Base-by-base conservation (phyloP, 2,888 invertebrate genomes). In the Embidobia sp. region DNA sequence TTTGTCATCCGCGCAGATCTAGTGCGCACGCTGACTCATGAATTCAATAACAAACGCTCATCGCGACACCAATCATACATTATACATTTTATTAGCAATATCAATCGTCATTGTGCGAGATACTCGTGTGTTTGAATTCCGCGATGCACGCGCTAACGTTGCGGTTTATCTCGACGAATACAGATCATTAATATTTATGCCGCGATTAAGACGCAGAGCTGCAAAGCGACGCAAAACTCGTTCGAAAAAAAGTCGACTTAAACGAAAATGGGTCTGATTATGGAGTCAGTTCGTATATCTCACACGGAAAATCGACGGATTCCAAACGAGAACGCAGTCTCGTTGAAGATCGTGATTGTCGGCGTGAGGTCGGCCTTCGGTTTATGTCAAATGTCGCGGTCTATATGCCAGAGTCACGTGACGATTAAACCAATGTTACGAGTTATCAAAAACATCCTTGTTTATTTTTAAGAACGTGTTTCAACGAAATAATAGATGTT, bases 311-410 rank as follows among this genome's bases (percentile, higher is more conserved):
- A 46, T 37, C 33, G 11, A 37, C 29, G 6, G 49, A 70, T 53
- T 61, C 64, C 19, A 63, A 44, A 64, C 49, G 48, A 31, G 69
- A 46, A n/a, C n/a, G n/a, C n/a, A n/a, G n/a, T 49, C 67, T 48
- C 19, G 57, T 29, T 10, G 19, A 48, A 69, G 49, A 69, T 55
- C 57, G 53, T 35, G 53, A 46, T 57, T 44, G 33, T 29, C 29
- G n/a, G n/a, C 15, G 16, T 55, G 31, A 70, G 35, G 13, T 22
- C 31, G 63, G 55, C 70, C 70, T 72, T 72, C 63, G 29, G 13
- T 42, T 55, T 46, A 63, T 61, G 61, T 72, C 70, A 53, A 72
- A 72, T 53, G 70, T 72, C 42, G 64, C 42, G 42, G 40, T 63
- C 40, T 63, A 37, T 49, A 29, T 49, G 49, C 1, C 8, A 7